These are phyloP conservation scores for Apodemus sylvaticus DNA, from an alignment of 2,113 vertebrate genomes.

Conservation along the genomic window DNA sequence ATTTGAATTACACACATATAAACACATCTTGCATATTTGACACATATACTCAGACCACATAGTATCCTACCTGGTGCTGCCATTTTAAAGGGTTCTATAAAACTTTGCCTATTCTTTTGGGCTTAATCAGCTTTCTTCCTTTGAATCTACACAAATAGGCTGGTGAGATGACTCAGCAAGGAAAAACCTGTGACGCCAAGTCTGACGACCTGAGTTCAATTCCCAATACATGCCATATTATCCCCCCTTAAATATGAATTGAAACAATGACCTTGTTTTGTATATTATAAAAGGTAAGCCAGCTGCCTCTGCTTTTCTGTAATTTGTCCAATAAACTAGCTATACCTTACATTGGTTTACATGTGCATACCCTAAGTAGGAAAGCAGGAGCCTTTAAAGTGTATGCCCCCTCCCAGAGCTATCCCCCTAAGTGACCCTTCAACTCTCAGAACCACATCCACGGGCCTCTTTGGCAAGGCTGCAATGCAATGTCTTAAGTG, in stretches of 20 bases:
- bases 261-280: neutral
- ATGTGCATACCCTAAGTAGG: neutral
- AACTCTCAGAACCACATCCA: neutral
- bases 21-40: neutral
- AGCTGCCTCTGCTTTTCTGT: neutral
- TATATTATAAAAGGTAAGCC: constrained; percentile 4
- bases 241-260: neutral
- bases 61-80: neutral
- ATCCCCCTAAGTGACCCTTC: neutral
- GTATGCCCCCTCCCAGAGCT: neutral
- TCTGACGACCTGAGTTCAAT: too few species aligned
- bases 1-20: too few species aligned
- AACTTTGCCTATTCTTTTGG: neutral
- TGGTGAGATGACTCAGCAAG: neutral
- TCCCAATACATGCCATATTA: neutral
- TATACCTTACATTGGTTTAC: constrained; percentile 32
- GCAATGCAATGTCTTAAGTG: neutral
- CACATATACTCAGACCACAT: neutral
- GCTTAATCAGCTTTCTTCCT: neutral
- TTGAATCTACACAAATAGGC: constrained; percentile 16
- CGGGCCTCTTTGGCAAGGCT: neutral
- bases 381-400: neutral
- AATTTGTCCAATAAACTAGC: constrained; percentile 5
- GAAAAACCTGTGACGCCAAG: neutral
- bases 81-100: neutral